A percentile compares a stretch with the other conserved stretches of the same genome.
Evolutionary conservation across 2,888 invertebrate genomes (phyloP).

Genomic region (Hoplodrina blanda): DNA sequence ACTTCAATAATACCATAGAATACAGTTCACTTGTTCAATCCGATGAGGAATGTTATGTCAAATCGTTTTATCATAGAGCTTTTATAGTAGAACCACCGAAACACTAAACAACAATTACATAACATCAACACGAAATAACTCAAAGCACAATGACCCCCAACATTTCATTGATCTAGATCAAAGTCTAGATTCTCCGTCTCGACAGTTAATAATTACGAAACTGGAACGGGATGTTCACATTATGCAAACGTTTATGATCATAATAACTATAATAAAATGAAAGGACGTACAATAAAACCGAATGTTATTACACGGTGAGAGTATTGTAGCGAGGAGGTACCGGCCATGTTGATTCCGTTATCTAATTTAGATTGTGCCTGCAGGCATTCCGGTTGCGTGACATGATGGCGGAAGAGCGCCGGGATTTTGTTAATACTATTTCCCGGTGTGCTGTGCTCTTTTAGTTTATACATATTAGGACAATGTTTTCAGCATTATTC

Average conservation of each 20-base stretch:
- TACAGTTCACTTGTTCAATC: not conserved
- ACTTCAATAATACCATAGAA: no score
- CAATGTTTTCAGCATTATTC: no score
- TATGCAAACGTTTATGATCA: conserved; percentile 25
- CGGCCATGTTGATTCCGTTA: conserved; percentile 27
- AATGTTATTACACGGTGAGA: not conserved
- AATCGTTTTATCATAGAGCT: not conserved
- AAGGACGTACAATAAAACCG: conserved; percentile 5
- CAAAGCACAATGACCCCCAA: conserved; percentile 27
- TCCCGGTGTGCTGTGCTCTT: not conserved
- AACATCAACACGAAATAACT: conserved; percentile 19
- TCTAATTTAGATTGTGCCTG: conserved; percentile 34
- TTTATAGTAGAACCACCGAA: not conserved
- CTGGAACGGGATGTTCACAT: conserved; percentile 19
- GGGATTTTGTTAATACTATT: not conserved
- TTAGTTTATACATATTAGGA: not conserved
- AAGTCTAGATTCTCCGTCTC: conserved; percentile 27
- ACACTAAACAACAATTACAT: conserved; percentile 7
- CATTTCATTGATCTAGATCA: conserved; percentile 44
- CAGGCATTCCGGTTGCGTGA: conserved; percentile 34
- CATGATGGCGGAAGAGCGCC: conserved; percentile 22
- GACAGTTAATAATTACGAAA: conserved; percentile 29
- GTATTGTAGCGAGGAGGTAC: conserved; percentile 9
- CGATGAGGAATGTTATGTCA: not conserved
- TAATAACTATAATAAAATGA: conserved; percentile 30